Conservation (phyloP, 1,140 invertebrate species). For the Tribolium castaneum region DNA sequence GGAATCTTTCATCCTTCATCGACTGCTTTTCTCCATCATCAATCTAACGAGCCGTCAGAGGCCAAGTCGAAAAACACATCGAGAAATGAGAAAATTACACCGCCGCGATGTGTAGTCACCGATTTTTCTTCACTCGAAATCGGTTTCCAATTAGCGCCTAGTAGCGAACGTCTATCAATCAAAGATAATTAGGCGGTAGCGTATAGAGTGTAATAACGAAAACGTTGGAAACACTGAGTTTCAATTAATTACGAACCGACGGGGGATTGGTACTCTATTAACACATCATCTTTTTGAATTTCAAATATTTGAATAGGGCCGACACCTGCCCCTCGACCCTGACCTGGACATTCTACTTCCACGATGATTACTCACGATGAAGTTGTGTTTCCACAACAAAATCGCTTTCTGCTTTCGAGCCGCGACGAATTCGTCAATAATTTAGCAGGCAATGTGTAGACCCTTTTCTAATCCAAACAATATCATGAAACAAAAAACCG, state of each 20-base stretch:
- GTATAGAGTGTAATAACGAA: not conserved
- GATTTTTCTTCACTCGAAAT: not conserved
- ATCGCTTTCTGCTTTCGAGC: no score
- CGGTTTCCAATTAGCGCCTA: conserved; percentile 19
- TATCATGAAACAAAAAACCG: no score
- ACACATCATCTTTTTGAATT: conserved; percentile 28
- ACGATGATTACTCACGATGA: not conserved
- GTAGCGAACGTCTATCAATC: conserved; percentile 8
- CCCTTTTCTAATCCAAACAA: no score
- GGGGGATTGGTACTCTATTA: conserved; percentile 1
- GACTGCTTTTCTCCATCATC: conserved; percentile 18
- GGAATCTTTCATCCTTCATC: conserved; percentile 29
- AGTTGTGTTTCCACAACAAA: no score
- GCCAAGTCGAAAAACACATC: not conserved
- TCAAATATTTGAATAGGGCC: conserved; percentile 28
- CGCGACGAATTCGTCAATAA: no score
- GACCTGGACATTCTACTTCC: conserved; percentile 1
- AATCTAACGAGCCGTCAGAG: conserved; percentile 7
- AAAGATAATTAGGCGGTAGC: conserved; percentile 15
- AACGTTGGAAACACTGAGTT: not conserved
- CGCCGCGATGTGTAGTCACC: not conserved
- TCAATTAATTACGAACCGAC: conserved; percentile 18
- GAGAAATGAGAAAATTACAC: not conserved
- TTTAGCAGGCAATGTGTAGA: no score
- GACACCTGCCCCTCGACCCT: conserved; percentile 6